phyloP scores from a whole-genome alignment of 2,797 vertebrate species.

The Hypotaenidia philippensis region DNA sequence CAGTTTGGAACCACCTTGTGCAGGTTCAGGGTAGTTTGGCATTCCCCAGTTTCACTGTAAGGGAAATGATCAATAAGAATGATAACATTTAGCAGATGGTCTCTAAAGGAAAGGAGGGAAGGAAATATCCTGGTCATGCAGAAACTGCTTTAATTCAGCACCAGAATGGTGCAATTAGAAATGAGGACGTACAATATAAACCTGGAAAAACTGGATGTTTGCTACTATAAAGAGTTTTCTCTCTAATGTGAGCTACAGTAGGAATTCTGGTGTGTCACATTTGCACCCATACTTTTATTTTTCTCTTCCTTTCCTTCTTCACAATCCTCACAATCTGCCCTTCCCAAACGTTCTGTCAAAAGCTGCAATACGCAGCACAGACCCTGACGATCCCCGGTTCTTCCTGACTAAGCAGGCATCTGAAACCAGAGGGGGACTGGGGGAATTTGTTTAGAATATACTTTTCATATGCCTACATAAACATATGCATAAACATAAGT shows the following conservation, averaged over 20 bases:
- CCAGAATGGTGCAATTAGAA: not conserved
- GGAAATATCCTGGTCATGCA: not conserved
- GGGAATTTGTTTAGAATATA: not conserved
- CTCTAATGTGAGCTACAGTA: not conserved
- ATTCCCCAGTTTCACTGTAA: not conserved
- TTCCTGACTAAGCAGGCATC: not conserved
- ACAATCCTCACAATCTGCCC: not conserved
- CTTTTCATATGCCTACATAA: not conserved
- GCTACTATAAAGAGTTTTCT: not conserved
- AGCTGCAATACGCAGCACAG: not conserved
- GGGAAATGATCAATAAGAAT: not conserved
- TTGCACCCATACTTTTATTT: not conserved
- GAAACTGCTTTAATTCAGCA: not conserved
- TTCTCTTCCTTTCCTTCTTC: not conserved
- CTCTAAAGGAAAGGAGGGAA: not conserved
- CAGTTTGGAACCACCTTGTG: not conserved
- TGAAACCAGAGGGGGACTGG: not conserved
- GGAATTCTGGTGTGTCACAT: not conserved
- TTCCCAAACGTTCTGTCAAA: not conserved
- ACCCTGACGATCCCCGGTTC: not conserved
- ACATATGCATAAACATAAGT: not conserved
- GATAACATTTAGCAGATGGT: not conserved
- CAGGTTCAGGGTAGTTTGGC: not conserved
- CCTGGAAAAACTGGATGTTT: not conserved
- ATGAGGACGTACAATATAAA: accelerated